Base-by-base conservation (phyloP, 2,113 vertebrate species). In the Vulpes ferrilata region DNA sequence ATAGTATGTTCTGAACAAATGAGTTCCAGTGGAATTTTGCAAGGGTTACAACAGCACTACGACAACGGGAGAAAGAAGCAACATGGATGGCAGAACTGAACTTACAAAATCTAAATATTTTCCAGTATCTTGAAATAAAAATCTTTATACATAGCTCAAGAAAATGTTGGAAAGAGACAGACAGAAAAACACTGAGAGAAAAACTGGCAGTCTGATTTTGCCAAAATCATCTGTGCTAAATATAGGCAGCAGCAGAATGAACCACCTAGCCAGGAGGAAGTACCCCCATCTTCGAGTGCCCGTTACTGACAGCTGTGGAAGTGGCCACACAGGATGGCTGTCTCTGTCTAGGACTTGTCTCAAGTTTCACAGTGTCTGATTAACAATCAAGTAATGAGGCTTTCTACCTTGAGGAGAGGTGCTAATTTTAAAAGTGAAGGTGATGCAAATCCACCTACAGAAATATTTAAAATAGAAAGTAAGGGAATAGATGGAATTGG, bases 391-490 rank as follows among this genome's bases (percentile, higher is more conserved):
- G 96, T 71, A 92, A 65, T 71, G 32, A 95, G 85, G 51, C 43
- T 94, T 96, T 87, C 71, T 93, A 92, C 90, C 69, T 96, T 94
- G 85, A 86, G 53, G 74, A 97, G 90, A 74, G 32, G 51, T 92
- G 62, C 96, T 97, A 88, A 96, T 98, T 97, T 98, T 98, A 97
- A 97, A 98, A 97, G 89, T 78, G 60, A 97, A 90, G 84, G 84
- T 97, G 94, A 97, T 97, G 94, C 76, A 96, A 92, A 96, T 79
- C 97, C 95, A 98, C 97, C 98, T 96, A 96, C 97, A 92, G 94
- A 64, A 97, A 90, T 74, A 96, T 81, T 96, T 93, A 96, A 98
- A 97, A 97, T 98, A 96, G 96, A 97, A 96, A 90, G 59, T 64
- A 90, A 92, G 55, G 88, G 48, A 93, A 80, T 23, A 95, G 81